Conservation (phyloP, 2,888 invertebrate genomes). For the Agrenia bidenticulata region DNA sequence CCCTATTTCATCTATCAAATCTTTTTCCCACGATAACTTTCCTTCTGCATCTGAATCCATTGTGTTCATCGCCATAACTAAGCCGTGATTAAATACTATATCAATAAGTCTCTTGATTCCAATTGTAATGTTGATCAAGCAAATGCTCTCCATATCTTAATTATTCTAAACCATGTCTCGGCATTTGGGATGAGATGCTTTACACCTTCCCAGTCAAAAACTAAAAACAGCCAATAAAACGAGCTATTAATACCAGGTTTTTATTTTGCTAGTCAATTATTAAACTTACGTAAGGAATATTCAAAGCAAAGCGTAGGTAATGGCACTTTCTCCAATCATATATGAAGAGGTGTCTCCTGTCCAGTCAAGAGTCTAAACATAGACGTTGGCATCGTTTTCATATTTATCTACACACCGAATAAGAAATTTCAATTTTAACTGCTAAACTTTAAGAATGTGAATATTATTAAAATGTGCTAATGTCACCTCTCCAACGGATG, state of each 20-base stretch:
- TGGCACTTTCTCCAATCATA: slow-evolving; percentile 61
- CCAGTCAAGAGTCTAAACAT: slow-evolving; percentile 99
- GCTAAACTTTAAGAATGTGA: not conserved
- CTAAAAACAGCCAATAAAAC: no score
- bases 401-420: slow-evolving; percentile 73
- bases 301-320: slow-evolving; percentile 31
- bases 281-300: slow-evolving; percentile 9
- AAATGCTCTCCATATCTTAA: no score
- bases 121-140: no score
- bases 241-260: no score
- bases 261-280: no score
- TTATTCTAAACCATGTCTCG: no score
- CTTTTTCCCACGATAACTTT: not conserved
- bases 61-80: not conserved
- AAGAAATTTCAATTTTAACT: no score
- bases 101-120: no score
- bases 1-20: slow-evolving; percentile 4
- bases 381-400: slow-evolving; percentile 99
- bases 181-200: no score
- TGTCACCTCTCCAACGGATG: slow-evolving; percentile 95
- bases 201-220: no score
- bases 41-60: not conserved
- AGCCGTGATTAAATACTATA: not conserved
- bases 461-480: not conserved
- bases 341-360: slow-evolving; percentile 98